These are phyloP conservation scores for Rhinichthys klamathensis DNA, from an alignment of 2,113 vertebrate species.

Conservation along the genomic window DNA sequence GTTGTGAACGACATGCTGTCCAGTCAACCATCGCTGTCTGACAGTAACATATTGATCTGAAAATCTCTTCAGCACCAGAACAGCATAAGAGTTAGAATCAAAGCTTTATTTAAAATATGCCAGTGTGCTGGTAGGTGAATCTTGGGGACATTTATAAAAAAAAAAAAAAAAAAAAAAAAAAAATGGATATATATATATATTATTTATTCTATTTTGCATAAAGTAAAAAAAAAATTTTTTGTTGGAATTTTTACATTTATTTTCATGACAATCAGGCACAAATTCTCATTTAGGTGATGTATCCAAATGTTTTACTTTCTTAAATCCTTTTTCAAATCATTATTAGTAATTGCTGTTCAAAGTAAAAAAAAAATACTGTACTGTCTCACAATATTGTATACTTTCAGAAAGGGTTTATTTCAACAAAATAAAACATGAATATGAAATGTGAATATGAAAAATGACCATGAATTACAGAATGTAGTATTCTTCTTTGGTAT, in stretches of 20 bases:
- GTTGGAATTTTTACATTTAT: too few relatives aligned
- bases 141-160: too few relatives aligned
- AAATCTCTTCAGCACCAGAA: conserved; percentile 33
- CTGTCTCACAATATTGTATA: too few relatives aligned
- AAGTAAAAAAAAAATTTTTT: too few relatives aligned
- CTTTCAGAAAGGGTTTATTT: too few relatives aligned
- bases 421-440: too few relatives aligned
- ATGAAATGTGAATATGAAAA: not conserved
- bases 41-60: conserved; percentile 55
- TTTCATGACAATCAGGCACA: too few relatives aligned
- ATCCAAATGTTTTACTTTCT: too few relatives aligned
- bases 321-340: not conserved
- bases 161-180: too few relatives aligned
- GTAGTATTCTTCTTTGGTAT: not conserved
- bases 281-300: too few relatives aligned
- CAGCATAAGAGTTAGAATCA: not conserved
- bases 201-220: too few relatives aligned
- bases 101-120: conserved; percentile 20
- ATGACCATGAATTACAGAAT: not conserved
- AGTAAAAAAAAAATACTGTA: not conserved
- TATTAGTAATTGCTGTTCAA: not conserved
- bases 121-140: not conserved
- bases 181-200: too few relatives aligned
- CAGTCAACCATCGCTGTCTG: conserved; percentile 40
- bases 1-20: conserved; percentile 39